Base-by-base conservation (phyloP, 2,888 invertebrate species). In the Agrotis clavis region DNA sequence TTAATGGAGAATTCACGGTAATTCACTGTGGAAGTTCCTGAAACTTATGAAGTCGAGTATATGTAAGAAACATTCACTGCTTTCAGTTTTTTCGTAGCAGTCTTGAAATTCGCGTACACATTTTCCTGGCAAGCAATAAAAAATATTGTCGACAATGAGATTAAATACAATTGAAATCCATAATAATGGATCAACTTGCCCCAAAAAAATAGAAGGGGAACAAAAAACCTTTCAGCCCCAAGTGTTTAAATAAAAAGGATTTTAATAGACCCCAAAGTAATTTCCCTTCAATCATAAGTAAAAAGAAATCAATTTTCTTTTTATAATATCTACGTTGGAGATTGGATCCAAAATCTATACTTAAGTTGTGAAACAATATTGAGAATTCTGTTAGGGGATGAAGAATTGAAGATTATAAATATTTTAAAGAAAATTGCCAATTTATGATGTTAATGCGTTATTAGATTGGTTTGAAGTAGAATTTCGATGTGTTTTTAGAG, bases 271-370 rank as follows among this genome's bases (percentile, higher is more conserved):
- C 72, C 60, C 68, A 74, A 75, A 83, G 81, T 81, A 76, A 81
- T 75, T 79, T 67, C 65, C 51, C 57, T 47, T 70, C 73, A 81
- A 79, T 81, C 78, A 74, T 72, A 68, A 67, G 67, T 73, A 57
- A 75, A 83, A 79, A 81, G 81, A 66, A 83, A 83, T 81, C 75
- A 81, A 81, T 79, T 79, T 75, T 79, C 74, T 71, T 81, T 77
- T 48, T 71, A 71, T 74, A 81, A 7, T 7, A 35, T 7, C 35
- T 75, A 71, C 61, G 41, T 56, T 64, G 48, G 47, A 60, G 67
- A 68, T 71, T 83, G 70, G 53, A 70, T 74, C 48, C 35, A 53
- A 67, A 68, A 66, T 76, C 53, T 60, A 72, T 68, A 68, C 75
- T 70, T 72, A 69, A 71, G 66, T 53, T 66, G 45, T 51, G 63